Percentiles rank a stretch among this genome's conserved stretches.
phyloP scores from a whole-genome alignment of 2,888 invertebrate genomes.

The Gonocerus acuteangulatus region DNA sequence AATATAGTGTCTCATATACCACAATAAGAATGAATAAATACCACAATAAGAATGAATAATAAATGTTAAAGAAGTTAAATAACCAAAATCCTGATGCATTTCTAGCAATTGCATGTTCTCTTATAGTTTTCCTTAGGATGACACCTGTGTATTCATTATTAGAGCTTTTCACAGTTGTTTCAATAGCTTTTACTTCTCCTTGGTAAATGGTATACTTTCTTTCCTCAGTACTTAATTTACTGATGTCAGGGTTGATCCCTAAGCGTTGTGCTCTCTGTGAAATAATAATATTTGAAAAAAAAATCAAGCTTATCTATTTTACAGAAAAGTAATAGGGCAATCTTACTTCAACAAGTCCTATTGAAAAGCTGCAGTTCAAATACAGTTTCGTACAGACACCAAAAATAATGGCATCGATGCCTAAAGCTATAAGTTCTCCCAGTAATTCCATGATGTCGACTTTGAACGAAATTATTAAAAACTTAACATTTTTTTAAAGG shows the following conservation, averaged over 20 bases:
- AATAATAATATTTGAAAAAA: conserved; percentile 13
- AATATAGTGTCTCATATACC: neutral
- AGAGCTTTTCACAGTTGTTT: conserved; percentile 64
- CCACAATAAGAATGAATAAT: no score
- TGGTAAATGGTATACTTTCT: conserved; percentile 60
- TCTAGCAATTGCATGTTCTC: conserved; percentile 75
- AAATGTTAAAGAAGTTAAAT: neutral
- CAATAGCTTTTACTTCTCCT: conserved; percentile 67
- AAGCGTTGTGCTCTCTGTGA: conserved; percentile 37
- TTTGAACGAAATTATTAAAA: no score
- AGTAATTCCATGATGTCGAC: conserved; percentile 60
- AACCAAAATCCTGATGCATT: conserved; percentile 77
- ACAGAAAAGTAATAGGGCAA: no score
- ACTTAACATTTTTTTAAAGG: no score
- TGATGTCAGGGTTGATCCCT: conserved; percentile 26
- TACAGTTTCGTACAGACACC: conserved; percentile 67
- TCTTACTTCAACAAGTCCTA: conserved; percentile 64
- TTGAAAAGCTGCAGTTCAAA: conserved; percentile 63
- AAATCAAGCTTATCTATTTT: no score
- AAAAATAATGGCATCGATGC: conserved; percentile 66
- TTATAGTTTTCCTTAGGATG: conserved; percentile 68
- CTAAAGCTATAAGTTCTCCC: conserved; percentile 64
- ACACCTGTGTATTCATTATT: conserved; percentile 68
- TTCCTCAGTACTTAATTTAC: conserved; percentile 17
- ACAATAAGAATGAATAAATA: no score